Base-by-base conservation (phyloP, 1,140 invertebrate species). In the Latrodectus geometricus region DNA sequence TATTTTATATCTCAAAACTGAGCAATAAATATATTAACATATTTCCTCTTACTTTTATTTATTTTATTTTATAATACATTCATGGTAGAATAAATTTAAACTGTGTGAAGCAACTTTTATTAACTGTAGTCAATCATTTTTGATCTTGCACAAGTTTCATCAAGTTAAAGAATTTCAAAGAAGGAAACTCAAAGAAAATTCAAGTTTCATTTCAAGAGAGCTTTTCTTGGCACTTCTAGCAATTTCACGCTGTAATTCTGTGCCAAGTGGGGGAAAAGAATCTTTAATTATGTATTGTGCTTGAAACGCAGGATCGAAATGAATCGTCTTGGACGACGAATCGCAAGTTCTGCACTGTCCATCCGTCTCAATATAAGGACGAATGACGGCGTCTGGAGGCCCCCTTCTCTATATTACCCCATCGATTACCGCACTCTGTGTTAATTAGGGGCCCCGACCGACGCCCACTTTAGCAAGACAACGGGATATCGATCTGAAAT, bases 391-490 rank as follows among this genome's bases (percentile, higher is more conserved):
- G 52, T 9, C 7, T 20, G 20, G 76, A n/a, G 61, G 48, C 1
- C 8, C 15, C 15, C 72, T 48, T 49, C 68, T 11, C 72, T 54
- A 66, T 80, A 61, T 80, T 80, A 61, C 68, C 56, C 54, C 80
- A 83, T 83, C 80, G 80, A 83, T 83, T 83, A 65, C 68, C 72
- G 20, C 50, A 35, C 79, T 68, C 70, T 73, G 80, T 83, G 69
- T 83, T 83, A 83, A 83, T 83, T 83, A 83, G 80, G 54, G 54
- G 74, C 52, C 70, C 79, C 17, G 50, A 78, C 76, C 76, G 61
- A 61, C 79, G 72, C 80, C 80, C 80, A 83, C 80, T 83, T 83
- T 74, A 48, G 70, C 54, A 83, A 83, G 80, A 83, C 70, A 83
- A 83, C 80, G 80, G 80, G 72, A n/a, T 74, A 83, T 83, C 69